Evolutionary conservation across 2,888 invertebrate genomes (phyloP), one percentile per base, ranked within the genome.

Genomic region (Leptogaster cylindrica): DNA sequence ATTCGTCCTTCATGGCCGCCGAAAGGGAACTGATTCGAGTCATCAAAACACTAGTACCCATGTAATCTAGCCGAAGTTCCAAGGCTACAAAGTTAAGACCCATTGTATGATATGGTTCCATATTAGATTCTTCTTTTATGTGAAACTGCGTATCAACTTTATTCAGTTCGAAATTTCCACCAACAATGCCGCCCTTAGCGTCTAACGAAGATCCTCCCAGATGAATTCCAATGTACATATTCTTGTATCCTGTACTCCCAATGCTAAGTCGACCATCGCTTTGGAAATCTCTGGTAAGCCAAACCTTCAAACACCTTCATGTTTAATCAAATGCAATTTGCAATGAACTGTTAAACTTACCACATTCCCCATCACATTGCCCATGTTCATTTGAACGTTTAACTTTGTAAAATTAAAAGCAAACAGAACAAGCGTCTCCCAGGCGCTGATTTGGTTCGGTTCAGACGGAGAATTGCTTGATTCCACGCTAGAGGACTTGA

Each of bases 351-450:
- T 6, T 31, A 31, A 31, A 83, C 85, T 83, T 80, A 92, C 88
- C 88, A 97, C 97, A 78, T 97, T 97, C 10, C 99, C 98, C 96
- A 99, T 98, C 0, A 98, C 97, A 77, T 98, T 98, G 41, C 97
- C 97, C 96, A 99, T 99, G 81, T 98, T 98, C 91, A 98, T 97
- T 77, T 95, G 94, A 7, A 99, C 94, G 80, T 97, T 97, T 63
- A 99, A 85, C 75, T 93, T 90, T 48, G 96, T 95, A 79, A 98
- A 95, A 83, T 97, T 97, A 41, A 98, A 91, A 0, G 95, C 95
- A 82, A 97, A 96, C 66, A 98, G 83, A 2, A 98, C 97, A 58
- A 97, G 83, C 2, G 97, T 97, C 82, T 97, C 96, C 97, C 97
- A 97, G 41, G 94, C 90, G 2, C 92, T 88, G 70, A 87, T 84